These are phyloP conservation scores for Ariolimax columbianus DNA, from an alignment of 2,888 invertebrate species.

Conservation along the genomic window DNA sequence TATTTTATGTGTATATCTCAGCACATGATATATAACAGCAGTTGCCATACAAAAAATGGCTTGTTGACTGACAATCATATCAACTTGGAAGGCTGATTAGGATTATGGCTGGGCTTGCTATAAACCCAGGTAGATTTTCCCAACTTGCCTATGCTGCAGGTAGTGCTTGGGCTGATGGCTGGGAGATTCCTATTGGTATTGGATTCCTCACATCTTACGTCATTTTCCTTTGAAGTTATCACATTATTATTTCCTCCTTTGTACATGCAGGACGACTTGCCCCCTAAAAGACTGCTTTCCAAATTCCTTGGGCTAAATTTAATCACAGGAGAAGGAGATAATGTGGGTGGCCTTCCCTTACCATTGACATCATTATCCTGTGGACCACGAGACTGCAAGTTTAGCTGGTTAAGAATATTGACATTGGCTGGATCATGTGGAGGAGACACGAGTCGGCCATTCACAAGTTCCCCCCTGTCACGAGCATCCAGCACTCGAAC, in stretches of 20 bases:
- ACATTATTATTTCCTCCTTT: slow-evolving; percentile 35
- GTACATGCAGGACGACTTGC: slow-evolving; percentile 1
- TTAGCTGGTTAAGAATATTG: slow-evolving; percentile 48
- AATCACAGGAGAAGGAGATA: slow-evolving; percentile 35
- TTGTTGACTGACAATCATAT: slow-evolving; percentile 2
- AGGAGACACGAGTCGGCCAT: slow-evolving; percentile 41
- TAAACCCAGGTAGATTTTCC: neutral
- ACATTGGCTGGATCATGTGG: slow-evolving; percentile 36
- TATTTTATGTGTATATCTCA: slow-evolving; percentile 2
- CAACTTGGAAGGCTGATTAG: slow-evolving; percentile 28
- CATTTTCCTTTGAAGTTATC: slow-evolving; percentile 26
- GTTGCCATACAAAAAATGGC: neutral
- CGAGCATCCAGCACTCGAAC: slow-evolving; percentile 61
- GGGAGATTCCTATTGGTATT: neutral
- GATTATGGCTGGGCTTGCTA: neutral
- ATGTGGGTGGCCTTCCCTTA: slow-evolving; percentile 2
- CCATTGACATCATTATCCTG: slow-evolving; percentile 28
- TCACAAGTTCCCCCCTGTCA: slow-evolving; percentile 56
- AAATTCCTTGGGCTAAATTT: slow-evolving; percentile 22
- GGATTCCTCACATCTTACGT: neutral
- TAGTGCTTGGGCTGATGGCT: neutral
- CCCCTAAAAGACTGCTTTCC: slow-evolving; percentile 14
- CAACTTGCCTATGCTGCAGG: neutral
- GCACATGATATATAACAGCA: slow-evolving; percentile 2
- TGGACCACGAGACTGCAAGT: slow-evolving; percentile 9